A percentile compares a stretch with the other conserved stretches of the same genome.
Evolutionary conservation across 2,797 vertebrate genomes (phyloP).

Genomic region (Staurois parvus): DNA sequence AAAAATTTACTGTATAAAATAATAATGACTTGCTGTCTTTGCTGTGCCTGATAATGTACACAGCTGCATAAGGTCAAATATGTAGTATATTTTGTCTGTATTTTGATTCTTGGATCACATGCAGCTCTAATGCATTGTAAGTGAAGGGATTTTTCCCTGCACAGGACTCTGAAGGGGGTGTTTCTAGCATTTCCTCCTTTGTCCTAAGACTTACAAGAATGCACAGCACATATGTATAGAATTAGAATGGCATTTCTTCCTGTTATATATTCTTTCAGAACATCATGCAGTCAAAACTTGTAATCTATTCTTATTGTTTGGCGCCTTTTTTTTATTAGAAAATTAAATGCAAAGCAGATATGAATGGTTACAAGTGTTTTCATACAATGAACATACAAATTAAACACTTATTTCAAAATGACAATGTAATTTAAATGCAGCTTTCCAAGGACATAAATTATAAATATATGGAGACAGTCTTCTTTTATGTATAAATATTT

Average conservation of each 20-base stretch:
- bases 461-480: neutral
- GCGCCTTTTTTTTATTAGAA: slow-evolving; percentile 1
- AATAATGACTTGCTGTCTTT: neutral
- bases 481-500: neutral
- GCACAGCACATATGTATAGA: slow-evolving; percentile 77
- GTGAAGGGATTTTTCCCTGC: slow-evolving; percentile 64
- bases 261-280: slow-evolving; percentile 68
- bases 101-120: slow-evolving; percentile 18
- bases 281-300: slow-evolving; percentile 63
- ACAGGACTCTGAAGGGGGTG: slow-evolving; percentile 67
- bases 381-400: neutral
- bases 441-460: neutral
- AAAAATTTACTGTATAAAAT: neutral
- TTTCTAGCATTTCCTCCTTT: slow-evolving; percentile 79
- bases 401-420: neutral
- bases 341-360: slow-evolving; percentile 23
- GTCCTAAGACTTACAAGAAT: slow-evolving; percentile 78
- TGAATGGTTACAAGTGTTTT: neutral
- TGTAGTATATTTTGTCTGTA: neutral
- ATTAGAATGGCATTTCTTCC: slow-evolving; percentile 73
- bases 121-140: slow-evolving; percentile 63
- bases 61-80: neutral
- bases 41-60: neutral
- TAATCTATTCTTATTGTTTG: slow-evolving; percentile 58
- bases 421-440: neutral